These are phyloP conservation scores for Upupa epops DNA, from an alignment of 2,113 vertebrate species.

Conservation along the genomic window DNA sequence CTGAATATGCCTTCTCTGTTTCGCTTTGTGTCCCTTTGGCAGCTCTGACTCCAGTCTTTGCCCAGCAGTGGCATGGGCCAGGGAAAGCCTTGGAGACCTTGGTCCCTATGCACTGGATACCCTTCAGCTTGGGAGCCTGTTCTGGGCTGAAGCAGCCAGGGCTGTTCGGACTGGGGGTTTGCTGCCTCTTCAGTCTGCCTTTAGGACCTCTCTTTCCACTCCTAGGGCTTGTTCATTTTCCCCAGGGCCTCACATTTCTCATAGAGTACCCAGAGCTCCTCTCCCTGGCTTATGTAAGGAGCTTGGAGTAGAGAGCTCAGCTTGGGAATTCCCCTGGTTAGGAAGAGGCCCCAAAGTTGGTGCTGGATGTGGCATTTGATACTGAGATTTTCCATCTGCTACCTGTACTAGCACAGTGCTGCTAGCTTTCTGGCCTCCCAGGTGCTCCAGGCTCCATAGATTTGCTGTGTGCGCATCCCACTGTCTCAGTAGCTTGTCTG, in stretches of 20 bases:
- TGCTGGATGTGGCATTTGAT: neutral
- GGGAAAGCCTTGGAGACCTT: neutral
- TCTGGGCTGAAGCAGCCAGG: neutral
- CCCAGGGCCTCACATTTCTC: neutral
- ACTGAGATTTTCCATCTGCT: neutral
- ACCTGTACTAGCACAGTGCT: neutral
- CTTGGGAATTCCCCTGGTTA: neutral
- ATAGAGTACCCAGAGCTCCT: neutral
- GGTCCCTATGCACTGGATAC: neutral
- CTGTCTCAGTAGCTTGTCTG: neutral
- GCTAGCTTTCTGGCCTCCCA: neutral
- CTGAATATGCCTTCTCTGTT: neutral
- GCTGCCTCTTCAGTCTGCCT: neutral
- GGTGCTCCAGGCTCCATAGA: neutral
- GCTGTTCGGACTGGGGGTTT: neutral
- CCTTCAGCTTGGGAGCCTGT: neutral
- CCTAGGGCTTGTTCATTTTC: neutral
- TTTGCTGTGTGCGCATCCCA: neutral
- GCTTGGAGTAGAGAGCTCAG: neutral
- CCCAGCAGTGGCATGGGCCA: neutral
- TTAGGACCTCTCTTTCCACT: neutral
- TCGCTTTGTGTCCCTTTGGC: fast-evolving
- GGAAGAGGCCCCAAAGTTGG: neutral
- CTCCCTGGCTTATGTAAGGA: neutral
- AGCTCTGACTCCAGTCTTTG: neutral